Percentiles rank a stretch among this genome's conserved stretches.
Conservation (phyloP, 2,888 invertebrate genomes). For the Sphaeridia pumilis region DNA sequence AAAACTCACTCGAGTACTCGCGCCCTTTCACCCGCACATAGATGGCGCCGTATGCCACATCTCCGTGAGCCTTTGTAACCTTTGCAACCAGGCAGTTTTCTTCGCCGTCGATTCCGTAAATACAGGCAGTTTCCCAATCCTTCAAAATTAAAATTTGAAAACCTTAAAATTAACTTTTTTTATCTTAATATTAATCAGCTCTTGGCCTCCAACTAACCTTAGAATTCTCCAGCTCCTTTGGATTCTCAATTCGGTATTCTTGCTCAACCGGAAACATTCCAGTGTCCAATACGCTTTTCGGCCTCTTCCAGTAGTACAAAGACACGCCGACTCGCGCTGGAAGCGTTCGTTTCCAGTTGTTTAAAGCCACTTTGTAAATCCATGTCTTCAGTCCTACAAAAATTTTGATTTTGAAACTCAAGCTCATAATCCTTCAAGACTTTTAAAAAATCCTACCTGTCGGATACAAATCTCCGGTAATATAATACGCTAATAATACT, state of each 20-base stretch:
- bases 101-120: constrained; percentile 45
- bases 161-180: too few relatives aligned
- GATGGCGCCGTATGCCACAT: constrained; percentile 15
- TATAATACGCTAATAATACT: constrained; percentile 19
- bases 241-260: constrained; percentile 22
- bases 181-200: too few relatives aligned
- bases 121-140: background rate
- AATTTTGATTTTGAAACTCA: background rate
- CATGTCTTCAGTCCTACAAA: constrained; percentile 22
- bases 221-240: constrained; percentile 9
- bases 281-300: constrained; percentile 16
- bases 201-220: too few relatives aligned
- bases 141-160: background rate
- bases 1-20: constrained; percentile 8
- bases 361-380: constrained; percentile 17
- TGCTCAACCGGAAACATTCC: constrained; percentile 20
- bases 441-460: too few relatives aligned
- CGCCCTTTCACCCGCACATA: constrained; percentile 15
- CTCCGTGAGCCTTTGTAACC: constrained; percentile 41
- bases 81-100: constrained; percentile 48
- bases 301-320: constrained; percentile 1
- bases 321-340: constrained; percentile 19
- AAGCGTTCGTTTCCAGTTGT: constrained; percentile 28
- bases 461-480: constrained; percentile 29
- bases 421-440: constrained; percentile 6